A percentile compares a stretch with the other conserved stretches of the same genome.
Evolutionary conservation across 2,888 invertebrate species (phyloP).

Genomic region (Marronus borbonicus): DNA sequence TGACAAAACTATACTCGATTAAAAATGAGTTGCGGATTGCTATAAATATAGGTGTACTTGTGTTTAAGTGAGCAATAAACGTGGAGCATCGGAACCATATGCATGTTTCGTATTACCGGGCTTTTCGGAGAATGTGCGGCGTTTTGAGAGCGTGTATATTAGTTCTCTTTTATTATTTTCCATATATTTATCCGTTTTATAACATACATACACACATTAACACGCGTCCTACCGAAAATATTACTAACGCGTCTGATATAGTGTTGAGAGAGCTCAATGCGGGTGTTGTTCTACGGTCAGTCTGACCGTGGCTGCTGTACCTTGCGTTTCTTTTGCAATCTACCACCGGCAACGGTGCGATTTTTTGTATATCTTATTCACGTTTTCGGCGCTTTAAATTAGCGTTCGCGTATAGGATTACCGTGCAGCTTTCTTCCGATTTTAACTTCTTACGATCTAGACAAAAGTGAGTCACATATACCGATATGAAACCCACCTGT

Average conservation of each 20-base stretch:
- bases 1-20: constrained; percentile 32
- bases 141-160: background rate
- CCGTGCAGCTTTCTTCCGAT: constrained; percentile 14
- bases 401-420: constrained; percentile 12
- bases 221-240: constrained; percentile 57
- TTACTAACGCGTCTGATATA: constrained; percentile 60
- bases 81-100: background rate
- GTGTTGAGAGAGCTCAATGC: constrained; percentile 61
- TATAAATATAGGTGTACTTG: too few relatives aligned
- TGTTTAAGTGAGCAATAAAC: too few relatives aligned
- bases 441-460: constrained; percentile 15
- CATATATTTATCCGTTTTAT: background rate
- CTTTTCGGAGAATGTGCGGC: too few relatives aligned
- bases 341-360: constrained; percentile 53
- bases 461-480: constrained; percentile 44
- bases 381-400: background rate
- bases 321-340: constrained; percentile 59
- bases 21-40: background rate
- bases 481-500: constrained; percentile 39
- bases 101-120: too few relatives aligned
- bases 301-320: constrained; percentile 62
- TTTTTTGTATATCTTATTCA: background rate
- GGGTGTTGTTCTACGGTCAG: constrained; percentile 59
- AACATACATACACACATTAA: constrained; percentile 27
- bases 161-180: constrained; percentile 7